Evolutionary conservation across 2,113 vertebrate species (phyloP), one percentile per base, ranked within the genome.

Genomic region (Oncorhynchus gorbuscha): DNA sequence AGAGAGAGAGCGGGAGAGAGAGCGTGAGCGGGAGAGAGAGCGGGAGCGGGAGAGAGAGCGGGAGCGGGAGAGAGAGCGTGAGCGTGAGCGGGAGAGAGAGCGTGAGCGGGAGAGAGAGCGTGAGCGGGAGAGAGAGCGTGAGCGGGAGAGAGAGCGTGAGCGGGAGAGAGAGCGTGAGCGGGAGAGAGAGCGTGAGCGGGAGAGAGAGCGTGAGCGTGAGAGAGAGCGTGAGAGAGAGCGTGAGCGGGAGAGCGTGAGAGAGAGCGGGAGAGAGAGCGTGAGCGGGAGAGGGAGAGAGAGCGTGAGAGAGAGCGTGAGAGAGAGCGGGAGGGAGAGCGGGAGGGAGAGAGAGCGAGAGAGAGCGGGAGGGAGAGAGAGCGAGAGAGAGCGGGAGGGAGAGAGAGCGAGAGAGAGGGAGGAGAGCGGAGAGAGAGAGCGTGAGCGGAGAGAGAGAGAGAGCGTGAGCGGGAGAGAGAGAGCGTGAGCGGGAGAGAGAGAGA

Each of bases 281-380:
- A 26, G 28, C n/a, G 5, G 30, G 58, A n/a, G 13, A 1, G 32
- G 65, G 16, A 48, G 39, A 68, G 39, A 81, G 22, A 32, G 59
- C 48, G 58, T 64, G n/a, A 75, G 18, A 49, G 55, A 12, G 30
- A 32, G 30, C 24, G n/a, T 0, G 30, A 5, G 30, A 32, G 28
- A 0, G 30, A 32, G 30, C 0, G 4, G 2, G 30, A 32, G 4
- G 1, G 4, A 1, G 8, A 49, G 13, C 3, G 79, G 62, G 76
- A 81, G 62, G 81, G 2, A 1, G 30, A 32, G 4, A 1, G 8
- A 49, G 13, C 3, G 79, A 62, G 76, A 81, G 62, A 79, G 76
- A 28, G 22, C 49, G 55, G 74, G 74, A 45, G 4, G 78, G 28
- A 72, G 58, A 26, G 26, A 0, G 26, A 2, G 26, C 1, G 1